Conservation (phyloP, 1,140 invertebrate genomes). For the Ceratosolen solmsi region DNA sequence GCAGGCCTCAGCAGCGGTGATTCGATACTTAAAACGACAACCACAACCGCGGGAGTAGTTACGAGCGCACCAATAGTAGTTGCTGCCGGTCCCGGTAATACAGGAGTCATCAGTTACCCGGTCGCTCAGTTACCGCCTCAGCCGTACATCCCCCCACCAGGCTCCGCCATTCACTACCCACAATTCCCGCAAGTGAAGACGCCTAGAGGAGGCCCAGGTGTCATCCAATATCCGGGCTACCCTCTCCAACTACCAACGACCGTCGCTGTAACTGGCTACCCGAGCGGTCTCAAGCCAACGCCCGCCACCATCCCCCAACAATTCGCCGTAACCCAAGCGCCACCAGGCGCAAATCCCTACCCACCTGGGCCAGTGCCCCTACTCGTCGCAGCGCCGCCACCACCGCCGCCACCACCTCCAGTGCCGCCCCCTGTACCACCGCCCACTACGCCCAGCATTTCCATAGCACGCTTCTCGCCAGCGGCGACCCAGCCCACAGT, state of each 20-base stretch:
- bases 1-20: slow-evolving; percentile 59
- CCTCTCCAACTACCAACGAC: background rate
- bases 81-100: background rate
- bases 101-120: slow-evolving; percentile 51
- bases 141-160: slow-evolving; percentile 70
- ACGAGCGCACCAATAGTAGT: background rate
- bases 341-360: slow-evolving; percentile 70
- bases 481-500: slow-evolving; percentile 37
- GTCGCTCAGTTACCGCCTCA: slow-evolving; percentile 67
- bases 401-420: slow-evolving; percentile 53
- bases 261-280: background rate
- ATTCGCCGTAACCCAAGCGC: slow-evolving; percentile 68
- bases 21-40: slow-evolving; percentile 63
- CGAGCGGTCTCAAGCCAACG: too few relatives aligned
- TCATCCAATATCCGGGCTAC: slow-evolving; percentile 60
- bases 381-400: slow-evolving; percentile 55
- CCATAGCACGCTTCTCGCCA: slow-evolving; percentile 14
- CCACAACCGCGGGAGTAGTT: slow-evolving; percentile 48
- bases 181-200: slow-evolving; percentile 58
- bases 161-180: slow-evolving; percentile 65
- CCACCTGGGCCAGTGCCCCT: slow-evolving; percentile 64
- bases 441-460: slow-evolving; percentile 43
- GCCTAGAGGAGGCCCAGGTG: slow-evolving; percentile 47
- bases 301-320: slow-evolving; percentile 30
- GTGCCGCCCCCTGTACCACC: slow-evolving; percentile 50